Evolutionary conservation across 2,797 vertebrate species (phyloP).

Genomic region (Scolopax rusticola): DNA sequence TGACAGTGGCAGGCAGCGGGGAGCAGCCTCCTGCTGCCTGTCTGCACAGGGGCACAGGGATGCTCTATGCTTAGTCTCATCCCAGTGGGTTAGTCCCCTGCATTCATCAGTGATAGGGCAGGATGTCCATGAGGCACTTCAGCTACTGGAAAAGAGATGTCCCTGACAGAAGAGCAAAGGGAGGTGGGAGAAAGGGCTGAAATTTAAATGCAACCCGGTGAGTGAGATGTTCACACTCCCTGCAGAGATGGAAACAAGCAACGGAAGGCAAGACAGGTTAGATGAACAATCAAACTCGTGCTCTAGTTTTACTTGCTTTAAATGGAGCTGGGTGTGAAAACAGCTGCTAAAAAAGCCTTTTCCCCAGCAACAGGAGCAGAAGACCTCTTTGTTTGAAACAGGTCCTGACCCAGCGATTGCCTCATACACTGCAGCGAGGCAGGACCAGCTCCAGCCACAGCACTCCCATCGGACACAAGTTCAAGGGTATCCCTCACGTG

Average conservation of each 20-base stretch:
- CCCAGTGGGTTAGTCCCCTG: not conserved
- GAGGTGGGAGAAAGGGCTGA: not conserved
- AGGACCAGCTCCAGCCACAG: not conserved
- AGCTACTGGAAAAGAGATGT: not conserved
- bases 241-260: constrained; percentile 10
- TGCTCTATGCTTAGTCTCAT: not conserved
- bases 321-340: constrained; percentile 57
- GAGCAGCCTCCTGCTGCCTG: not conserved
- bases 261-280: not conserved
- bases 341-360: constrained; percentile 44
- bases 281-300: constrained; percentile 21
- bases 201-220: not conserved
- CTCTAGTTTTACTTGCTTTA: constrained; percentile 49
- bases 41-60: not conserved
- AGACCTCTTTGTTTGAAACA: not conserved
- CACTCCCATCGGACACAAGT: fast-evolving
- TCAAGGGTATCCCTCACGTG: not conserved
- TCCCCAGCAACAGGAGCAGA: constrained; percentile 5
- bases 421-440: not conserved
- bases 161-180: not conserved
- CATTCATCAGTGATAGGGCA: not conserved
- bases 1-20: not conserved
- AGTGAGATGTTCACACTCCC: constrained; percentile 12
- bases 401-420: not conserved
- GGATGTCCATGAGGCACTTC: not conserved